Evolutionary conservation across 1,140 invertebrate species (phyloP).

Genomic region (Babylonia areolata): DNA sequence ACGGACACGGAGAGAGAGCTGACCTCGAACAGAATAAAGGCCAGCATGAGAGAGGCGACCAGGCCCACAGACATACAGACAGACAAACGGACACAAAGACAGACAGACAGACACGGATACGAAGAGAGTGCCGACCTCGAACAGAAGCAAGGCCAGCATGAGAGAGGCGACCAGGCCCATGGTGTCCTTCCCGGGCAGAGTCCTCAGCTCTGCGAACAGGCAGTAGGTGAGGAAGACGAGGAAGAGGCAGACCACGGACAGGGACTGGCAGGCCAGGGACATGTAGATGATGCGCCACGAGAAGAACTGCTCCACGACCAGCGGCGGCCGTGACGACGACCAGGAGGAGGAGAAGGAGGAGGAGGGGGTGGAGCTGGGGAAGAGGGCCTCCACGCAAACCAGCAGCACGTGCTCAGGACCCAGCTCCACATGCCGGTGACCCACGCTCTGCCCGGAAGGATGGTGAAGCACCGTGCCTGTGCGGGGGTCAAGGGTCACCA

Average conservation of each 20-base stretch:
- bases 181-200: conserved; percentile 24
- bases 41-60: neutral
- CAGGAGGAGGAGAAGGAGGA: neutral
- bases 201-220: conserved; percentile 15
- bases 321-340: neutral
- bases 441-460: neutral
- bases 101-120: neutral
- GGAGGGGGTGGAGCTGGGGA: neutral
- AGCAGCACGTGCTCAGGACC: neutral
- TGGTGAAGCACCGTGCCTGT: neutral
- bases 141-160: conserved; percentile 4
- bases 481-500: neutral
- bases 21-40: neutral
- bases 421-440: neutral
- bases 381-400: neutral
- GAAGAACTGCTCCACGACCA: neutral
- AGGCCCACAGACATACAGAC: neutral
- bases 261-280: neutral
- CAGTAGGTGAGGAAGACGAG: conserved; percentile 19
- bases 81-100: neutral
- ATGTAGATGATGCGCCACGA: neutral
- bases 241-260: conserved; percentile 11
- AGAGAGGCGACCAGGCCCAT: neutral
- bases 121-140: neutral
- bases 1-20: neutral